A percentile compares a stretch with the other conserved stretches of the same genome.
phyloP scores from a whole-genome alignment of 2,797 vertebrate genomes.

The Numenius phaeopus region DNA sequence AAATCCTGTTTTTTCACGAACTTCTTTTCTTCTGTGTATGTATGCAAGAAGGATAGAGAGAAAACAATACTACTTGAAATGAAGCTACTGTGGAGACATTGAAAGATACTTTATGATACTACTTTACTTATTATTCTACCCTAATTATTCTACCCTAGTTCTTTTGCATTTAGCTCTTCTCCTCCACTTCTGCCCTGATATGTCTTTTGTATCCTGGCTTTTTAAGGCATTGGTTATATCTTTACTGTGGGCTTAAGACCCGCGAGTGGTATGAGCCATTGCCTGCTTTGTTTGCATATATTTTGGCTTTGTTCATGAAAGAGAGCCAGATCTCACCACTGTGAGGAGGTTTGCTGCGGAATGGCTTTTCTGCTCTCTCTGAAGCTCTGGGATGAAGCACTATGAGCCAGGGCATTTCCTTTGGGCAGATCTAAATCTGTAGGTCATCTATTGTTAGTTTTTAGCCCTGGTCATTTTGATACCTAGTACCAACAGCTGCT shows the following conservation, averaged over 20 bases:
- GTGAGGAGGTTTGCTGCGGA: background rate
- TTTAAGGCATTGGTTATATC: background rate
- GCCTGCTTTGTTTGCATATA: background rate
- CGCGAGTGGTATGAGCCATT: fast-evolving
- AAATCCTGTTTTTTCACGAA: background rate
- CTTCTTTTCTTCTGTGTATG: background rate
- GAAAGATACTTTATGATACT: background rate
- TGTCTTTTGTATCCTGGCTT: background rate
- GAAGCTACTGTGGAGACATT: background rate
- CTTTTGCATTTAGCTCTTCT: background rate
- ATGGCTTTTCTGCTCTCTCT: background rate
- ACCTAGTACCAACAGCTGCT: background rate
- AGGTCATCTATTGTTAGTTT: background rate
- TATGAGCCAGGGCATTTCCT: background rate
- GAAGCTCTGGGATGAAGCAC: background rate
- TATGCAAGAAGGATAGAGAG: background rate
- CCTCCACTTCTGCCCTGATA: background rate
- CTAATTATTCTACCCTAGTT: background rate
- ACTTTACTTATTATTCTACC: background rate
- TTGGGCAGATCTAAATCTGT: background rate
- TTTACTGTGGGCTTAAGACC: background rate
- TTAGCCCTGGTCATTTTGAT: background rate
- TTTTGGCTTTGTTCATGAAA: background rate
- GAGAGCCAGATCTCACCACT: background rate
- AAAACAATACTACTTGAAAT: background rate